Base-by-base conservation (phyloP, 2,113 vertebrate species). In the Brachypteracias leptosomus region DNA sequence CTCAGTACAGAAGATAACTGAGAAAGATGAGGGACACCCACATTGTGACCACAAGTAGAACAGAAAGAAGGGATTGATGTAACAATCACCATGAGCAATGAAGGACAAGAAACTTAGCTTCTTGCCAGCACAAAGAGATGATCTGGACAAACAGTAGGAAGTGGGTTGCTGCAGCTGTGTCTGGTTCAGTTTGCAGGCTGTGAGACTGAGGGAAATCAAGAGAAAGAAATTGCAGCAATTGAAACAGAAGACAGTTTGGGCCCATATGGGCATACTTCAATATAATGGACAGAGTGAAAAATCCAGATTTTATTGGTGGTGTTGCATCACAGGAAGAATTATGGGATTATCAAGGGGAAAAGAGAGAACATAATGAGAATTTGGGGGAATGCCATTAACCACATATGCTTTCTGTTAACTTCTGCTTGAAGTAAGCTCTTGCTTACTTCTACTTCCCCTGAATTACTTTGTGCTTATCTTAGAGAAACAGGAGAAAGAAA, bases 231-330 rank as follows among this genome's bases (percentile, higher is more conserved):
- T 33, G 31, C 46, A 74, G 20, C 33, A 58, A 87, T 58, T 18
- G 61, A 88, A 72, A 33, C 5, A 73, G 67, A 58, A 33, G 16
- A 54, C 13, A 29, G 26, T 46, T 15, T 52, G 20, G 8, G 18
- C 25, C 35, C 7, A 7, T 9, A 33, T 2, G 8, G n/a, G 10
- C 0, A 0, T 47, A 46, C 33, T 36, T 81, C 1, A 4, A 46
- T 33, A n/a, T 62, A 47, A 29, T 0, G 6, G 55, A n/a, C 1
- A 0, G 18, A 61, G 21, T 31, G 36, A 81, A 70, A 93, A 87
- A 77, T 52, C 7, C 33, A 26, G 33, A 44, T 65, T 83, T 90
- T 61, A 33, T 9, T 75, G 38, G 21, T 62, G 19, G 1, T 59
- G 46, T 59, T 67, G 38, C 65, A 59, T 71, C 62, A 79, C 49